Evolutionary conservation across 1,140 invertebrate genomes (phyloP).

Genomic region (Acromyrmex echinatior): DNA sequence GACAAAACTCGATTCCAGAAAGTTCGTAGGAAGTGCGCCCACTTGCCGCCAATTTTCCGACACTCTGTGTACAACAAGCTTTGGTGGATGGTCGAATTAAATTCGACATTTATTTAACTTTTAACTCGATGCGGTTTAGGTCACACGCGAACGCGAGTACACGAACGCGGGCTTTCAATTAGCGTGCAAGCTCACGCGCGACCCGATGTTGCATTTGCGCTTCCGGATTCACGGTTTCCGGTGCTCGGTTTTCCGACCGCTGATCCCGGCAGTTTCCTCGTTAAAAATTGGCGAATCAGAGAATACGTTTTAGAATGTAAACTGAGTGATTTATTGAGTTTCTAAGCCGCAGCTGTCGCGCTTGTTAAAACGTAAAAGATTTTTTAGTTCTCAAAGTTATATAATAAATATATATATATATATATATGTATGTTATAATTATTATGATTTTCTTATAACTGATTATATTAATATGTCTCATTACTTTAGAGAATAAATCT

Average conservation of each 20-base stretch:
- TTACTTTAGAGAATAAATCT: background rate
- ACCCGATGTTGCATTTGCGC: slow-evolving; percentile 66
- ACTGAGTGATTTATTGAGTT: background rate
- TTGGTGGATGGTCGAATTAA: slow-evolving; percentile 58
- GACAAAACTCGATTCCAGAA: background rate
- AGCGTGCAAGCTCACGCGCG: slow-evolving; percentile 49
- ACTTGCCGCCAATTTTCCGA: background rate
- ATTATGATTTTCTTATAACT: background rate
- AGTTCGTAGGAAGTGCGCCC: background rate
- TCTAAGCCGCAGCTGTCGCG: background rate
- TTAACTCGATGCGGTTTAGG: slow-evolving; percentile 37
- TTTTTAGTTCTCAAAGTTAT: background rate
- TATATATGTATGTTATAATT: too few relatives aligned
- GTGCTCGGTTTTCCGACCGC: slow-evolving; percentile 23
- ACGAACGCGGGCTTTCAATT: slow-evolving; percentile 62
- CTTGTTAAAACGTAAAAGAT: background rate
- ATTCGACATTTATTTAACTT: slow-evolving; percentile 73
- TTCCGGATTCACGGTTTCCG: slow-evolving; percentile 40
- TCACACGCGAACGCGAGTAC: background rate
- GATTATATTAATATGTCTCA: background rate
- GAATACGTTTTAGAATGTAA: slow-evolving; percentile 9
- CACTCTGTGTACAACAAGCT: background rate
- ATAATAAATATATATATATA: background rate
- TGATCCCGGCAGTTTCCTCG: background rate
- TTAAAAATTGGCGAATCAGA: slow-evolving; percentile 29